A percentile compares a stretch with the other conserved stretches of the same genome.
Conservation (phyloP, 2,113 vertebrate species). For the Nerophis lumbriciformis region DNA sequence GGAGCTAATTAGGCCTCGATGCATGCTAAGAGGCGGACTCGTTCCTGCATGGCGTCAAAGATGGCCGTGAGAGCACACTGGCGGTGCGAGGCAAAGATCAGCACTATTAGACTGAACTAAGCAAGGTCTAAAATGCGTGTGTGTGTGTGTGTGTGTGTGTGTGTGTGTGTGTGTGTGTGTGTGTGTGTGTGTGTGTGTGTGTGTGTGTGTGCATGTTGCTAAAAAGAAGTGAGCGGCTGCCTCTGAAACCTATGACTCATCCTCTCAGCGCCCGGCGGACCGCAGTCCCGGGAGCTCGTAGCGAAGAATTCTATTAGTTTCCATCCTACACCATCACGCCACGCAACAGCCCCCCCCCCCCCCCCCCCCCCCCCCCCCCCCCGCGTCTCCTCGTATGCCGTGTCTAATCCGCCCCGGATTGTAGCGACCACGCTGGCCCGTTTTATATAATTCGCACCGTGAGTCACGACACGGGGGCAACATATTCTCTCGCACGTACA, state of each 20-base stretch:
- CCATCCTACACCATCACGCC: conserved; percentile 34
- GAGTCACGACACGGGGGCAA: conserved; percentile 42
- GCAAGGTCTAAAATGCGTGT: conserved; percentile 15
- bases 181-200: conserved; percentile 5
- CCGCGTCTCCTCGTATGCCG: conserved; percentile 1
- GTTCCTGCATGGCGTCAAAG: conserved; percentile 25
- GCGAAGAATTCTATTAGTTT: conserved; percentile 55
- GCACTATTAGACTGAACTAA: conserved; percentile 34
- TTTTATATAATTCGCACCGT: conserved; percentile 33
- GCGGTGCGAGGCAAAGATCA: conserved; percentile 32
- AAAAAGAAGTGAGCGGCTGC: conserved; percentile 44
- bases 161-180: too few species aligned
- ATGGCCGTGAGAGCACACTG: conserved; percentile 24
- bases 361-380: too few species aligned
- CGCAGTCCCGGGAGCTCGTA: conserved; percentile 39
- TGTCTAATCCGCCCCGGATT: conserved; percentile 13
- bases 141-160: too few species aligned
- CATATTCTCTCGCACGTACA: conserved; percentile 17
- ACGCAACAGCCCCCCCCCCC: conserved; percentile 3
- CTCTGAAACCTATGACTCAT: conserved; percentile 61
- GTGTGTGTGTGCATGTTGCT: conserved; percentile 15
- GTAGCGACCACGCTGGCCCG: conserved; percentile 23
- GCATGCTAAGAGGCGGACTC: not conserved
- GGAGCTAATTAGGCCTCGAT: too few species aligned
- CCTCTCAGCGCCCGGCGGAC: conserved; percentile 37